These are phyloP conservation scores for Noctua janthina DNA, from an alignment of 2,888 invertebrate species.

Conservation along the genomic window DNA sequence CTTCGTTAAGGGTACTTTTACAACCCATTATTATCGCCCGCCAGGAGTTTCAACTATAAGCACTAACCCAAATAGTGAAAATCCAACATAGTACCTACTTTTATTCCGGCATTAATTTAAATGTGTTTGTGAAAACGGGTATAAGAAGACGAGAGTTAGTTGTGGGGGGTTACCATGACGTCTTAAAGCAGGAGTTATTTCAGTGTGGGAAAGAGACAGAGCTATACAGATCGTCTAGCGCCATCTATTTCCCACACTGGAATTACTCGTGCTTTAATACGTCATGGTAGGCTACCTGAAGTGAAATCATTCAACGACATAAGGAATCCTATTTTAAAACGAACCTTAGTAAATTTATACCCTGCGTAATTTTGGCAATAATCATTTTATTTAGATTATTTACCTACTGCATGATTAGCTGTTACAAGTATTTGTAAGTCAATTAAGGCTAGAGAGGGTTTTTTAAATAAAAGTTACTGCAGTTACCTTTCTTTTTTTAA, in stretches of 20 bases:
- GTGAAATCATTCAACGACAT: constrained; percentile 24
- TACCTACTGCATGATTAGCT: constrained; percentile 3
- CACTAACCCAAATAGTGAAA: not conserved
- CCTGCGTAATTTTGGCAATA: constrained; percentile 1
- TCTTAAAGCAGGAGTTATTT: no score
- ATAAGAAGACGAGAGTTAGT: not conserved
- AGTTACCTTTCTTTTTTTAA: not conserved
- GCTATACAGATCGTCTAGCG: no score
- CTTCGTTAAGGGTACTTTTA: no score
- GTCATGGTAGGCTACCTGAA: not conserved
- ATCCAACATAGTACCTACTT: not conserved
- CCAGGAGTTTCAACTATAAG: not conserved
- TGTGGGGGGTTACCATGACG: no score
- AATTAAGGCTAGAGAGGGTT: constrained; percentile 13
- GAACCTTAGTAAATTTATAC: constrained; percentile 15
- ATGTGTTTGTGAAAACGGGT: not conserved
- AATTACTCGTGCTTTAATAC: no score
- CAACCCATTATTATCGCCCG: no score
- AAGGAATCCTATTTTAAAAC: constrained; percentile 19
- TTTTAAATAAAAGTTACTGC: constrained; percentile 8
- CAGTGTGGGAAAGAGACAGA: no score
- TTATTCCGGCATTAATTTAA: not conserved
- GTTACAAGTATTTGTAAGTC: not conserved
- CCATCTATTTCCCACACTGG: no score
- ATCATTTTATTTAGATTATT: constrained; percentile 28